Conservation (phyloP, 2,113 vertebrate genomes). For the Sigmodon hispidus region DNA sequence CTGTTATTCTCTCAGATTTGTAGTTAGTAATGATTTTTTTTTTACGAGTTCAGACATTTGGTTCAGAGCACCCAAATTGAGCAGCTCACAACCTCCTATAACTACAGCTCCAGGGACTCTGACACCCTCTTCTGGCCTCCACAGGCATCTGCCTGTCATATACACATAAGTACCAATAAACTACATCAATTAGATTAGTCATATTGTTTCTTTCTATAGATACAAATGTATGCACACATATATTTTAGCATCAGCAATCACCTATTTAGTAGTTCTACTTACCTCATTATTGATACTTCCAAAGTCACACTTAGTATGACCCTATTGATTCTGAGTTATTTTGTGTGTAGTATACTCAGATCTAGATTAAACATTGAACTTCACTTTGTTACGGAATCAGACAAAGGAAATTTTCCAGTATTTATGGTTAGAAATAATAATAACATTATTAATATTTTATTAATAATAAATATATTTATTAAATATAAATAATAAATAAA, state of each 20-base stretch:
- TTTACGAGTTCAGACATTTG: background rate
- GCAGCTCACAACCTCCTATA: background rate
- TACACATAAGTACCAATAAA: too few species aligned
- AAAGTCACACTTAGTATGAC: background rate
- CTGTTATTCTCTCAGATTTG: background rate
- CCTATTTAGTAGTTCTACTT: background rate
- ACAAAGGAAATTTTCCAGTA: background rate
- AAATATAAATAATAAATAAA: background rate
- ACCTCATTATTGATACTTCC: background rate
- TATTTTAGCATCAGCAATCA: slow-evolving; percentile 5
- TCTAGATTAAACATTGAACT: background rate
- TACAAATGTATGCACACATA: too few species aligned
- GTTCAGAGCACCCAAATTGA: background rate
- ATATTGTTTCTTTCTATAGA: background rate
- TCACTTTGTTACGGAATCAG: background rate
- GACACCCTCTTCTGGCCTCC: too few species aligned
- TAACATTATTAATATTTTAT: too few species aligned
- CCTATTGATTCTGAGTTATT: background rate
- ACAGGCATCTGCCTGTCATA: too few species aligned
- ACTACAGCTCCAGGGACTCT: background rate
- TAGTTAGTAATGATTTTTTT: background rate
- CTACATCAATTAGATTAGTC: background rate
- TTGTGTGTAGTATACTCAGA: background rate
- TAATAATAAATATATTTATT: background rate
- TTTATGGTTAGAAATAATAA: slow-evolving; percentile 14